A percentile compares a stretch with the other conserved stretches of the same genome.
Conservation (phyloP, 2,797 vertebrate species). For the Lateolabrax maculatus region DNA sequence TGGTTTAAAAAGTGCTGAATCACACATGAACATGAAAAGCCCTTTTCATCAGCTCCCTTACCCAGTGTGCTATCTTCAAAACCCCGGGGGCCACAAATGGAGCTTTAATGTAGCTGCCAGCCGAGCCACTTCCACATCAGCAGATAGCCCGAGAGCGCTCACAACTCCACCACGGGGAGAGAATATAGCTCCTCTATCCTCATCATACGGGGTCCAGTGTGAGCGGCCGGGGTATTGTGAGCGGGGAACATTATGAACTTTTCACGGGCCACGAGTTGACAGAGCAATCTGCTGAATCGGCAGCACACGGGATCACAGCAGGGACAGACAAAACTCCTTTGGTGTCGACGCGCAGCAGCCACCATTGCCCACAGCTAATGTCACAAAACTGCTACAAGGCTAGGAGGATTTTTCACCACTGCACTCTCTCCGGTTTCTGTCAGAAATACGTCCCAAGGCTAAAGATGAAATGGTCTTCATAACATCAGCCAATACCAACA, state of each 20-base stretch:
- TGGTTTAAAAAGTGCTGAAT: conserved; percentile 29
- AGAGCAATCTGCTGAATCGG: conserved; percentile 64
- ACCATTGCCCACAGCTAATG: conserved; percentile 61
- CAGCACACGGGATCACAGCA: conserved; percentile 48
- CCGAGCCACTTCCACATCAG: conserved; percentile 9
- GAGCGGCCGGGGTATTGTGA: conserved; percentile 20
- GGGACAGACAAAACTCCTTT: conserved; percentile 40
- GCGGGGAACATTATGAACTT: conserved; percentile 53
- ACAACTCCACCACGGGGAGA: background rate
- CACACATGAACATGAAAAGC: conserved; percentile 11
- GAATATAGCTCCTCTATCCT: conserved; percentile 25
- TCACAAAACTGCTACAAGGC: conserved; percentile 50
- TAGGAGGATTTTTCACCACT: conserved; percentile 21
- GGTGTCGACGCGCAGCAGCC: conserved; percentile 47
- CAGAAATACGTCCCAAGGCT: conserved; percentile 58
- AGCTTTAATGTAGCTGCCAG: conserved; percentile 30
- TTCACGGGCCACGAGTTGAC: conserved; percentile 51
- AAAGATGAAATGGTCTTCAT: conserved; percentile 50
- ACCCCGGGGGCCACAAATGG: conserved; percentile 6
- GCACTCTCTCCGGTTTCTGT: conserved; percentile 41
- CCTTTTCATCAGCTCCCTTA: conserved; percentile 1
- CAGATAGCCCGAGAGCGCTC: background rate
- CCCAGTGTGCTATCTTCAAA: background rate
- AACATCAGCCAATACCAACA: conserved; percentile 50
- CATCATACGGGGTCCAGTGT: conserved; percentile 29